Conservation (phyloP, 2,888 invertebrate genomes). For the Eupithecia vulgata region DNA sequence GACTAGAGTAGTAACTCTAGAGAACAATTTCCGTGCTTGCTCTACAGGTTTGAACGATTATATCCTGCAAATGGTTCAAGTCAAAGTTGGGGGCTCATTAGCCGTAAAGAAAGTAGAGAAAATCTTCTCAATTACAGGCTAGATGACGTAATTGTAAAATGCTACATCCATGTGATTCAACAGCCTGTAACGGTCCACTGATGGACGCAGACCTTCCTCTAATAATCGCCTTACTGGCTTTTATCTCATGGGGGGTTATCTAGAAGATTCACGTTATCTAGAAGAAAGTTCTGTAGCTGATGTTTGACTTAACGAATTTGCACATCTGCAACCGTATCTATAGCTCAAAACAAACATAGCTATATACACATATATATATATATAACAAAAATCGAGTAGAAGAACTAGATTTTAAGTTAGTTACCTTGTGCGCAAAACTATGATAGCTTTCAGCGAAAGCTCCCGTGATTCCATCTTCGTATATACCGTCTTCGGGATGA, state of each 20-base stretch:
- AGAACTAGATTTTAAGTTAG: not conserved
- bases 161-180: not conserved
- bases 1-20: no score
- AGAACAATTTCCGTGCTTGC: no score
- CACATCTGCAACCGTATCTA: not conserved
- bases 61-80: no score
- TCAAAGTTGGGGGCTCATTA: no score
- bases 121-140: not conserved
- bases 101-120: no score
- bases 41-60: no score
- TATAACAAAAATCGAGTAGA: not conserved
- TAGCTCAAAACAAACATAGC: not conserved
- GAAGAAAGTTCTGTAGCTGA: not conserved
- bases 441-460: constrained; percentile 73
- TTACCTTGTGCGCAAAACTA: constrained; percentile 66
- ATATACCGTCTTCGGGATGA: constrained; percentile 91
- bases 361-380: no score
- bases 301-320: not conserved
- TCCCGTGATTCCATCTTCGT: constrained; percentile 71
- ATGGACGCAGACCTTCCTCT: no score
- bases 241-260: no score
- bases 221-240: no score
- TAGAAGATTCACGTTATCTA: not conserved
- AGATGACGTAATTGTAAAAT: not conserved
- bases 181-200: no score